Evolutionary conservation across 2,888 invertebrate species (phyloP), one percentile per base, ranked within the genome.

Genomic region (Acleris literana): DNA sequence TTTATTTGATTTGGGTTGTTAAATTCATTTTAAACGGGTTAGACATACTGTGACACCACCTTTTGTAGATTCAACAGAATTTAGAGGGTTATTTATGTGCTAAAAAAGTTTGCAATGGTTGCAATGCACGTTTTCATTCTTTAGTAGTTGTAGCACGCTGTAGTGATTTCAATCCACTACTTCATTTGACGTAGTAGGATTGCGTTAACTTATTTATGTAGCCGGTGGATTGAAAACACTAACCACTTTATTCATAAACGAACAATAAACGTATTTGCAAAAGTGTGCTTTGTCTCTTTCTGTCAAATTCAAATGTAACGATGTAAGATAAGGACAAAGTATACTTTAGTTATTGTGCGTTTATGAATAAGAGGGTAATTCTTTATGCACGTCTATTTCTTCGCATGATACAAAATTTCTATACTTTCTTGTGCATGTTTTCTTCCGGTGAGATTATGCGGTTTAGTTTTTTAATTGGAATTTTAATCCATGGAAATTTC

Each of bases 361-460:
- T 25, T 25, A 25, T 25, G 6, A 33, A 7, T 33, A 9, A 33
- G 0, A 33, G 2, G 9, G 33, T 33, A 1, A 48, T 49, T 17
- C 7, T 49, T 9, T 11, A 20, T 49, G 49, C 49, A 49, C 49
- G n/a, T 49, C 11, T 49, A 49, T 6, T 52, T 13, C 39, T 3
- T 18, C 43, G 63, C 57, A 56, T 60, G 55, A 6, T 13, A 39
- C 18, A n/a, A 33, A 3, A 7, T 39, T 2, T 13, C 29, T 17
- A n/a, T 22, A 20, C 9, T 33, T 20, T 18, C 54, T 39, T 13
- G 39, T 39, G 54, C 54, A 54, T 54, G 54, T 54, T 53, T 17
- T 46, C 44, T 44, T 44, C 1, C 13, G 46, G 46, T 46, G 17
- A 5, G 44, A 43, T 13, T 44, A n/a, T 7, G 46, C 5, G 7